Evolutionary conservation across 1,140 invertebrate species (phyloP).

Genomic region (Euborellia annulipes): DNA sequence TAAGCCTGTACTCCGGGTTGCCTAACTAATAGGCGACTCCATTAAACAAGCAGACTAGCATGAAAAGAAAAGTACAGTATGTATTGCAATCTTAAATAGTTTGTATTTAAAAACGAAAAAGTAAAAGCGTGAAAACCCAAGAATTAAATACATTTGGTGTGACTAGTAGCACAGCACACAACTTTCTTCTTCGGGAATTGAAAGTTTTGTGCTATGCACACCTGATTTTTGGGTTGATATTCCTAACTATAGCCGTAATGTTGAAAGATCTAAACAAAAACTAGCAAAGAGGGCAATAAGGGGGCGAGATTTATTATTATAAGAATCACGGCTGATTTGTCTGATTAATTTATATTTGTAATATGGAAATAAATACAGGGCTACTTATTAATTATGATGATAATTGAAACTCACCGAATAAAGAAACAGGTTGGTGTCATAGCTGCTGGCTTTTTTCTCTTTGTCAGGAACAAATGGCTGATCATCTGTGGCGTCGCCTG

Average conservation of each 20-base stretch:
- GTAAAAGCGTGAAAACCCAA: no score
- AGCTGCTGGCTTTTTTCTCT: constrained; percentile 40
- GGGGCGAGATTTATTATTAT: not conserved
- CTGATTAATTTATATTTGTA: not conserved
- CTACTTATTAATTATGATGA: no score
- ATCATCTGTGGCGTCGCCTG: constrained; percentile 47
- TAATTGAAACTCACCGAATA: constrained; percentile 49
- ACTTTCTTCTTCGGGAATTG: no score
- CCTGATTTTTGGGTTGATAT: not conserved
- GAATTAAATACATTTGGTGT: no score
- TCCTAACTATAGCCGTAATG: not conserved
- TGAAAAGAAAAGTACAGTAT: no score
- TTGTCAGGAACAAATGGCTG: constrained; percentile 40
- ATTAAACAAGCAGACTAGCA: no score
- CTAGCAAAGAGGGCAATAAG: not conserved
- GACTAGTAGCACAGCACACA: no score
- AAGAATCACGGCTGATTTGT: not conserved
- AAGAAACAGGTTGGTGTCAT: constrained; percentile 55
- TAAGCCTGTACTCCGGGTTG: no score
- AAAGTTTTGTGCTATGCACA: no score
- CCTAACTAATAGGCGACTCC: no score
- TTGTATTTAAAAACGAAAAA: no score
- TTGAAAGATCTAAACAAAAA: not conserved
- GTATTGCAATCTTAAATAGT: no score
- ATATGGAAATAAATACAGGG: not conserved